Evolutionary conservation across 2,797 vertebrate genomes (phyloP).

Genomic region (Notoglanidium macrostoma): DNA sequence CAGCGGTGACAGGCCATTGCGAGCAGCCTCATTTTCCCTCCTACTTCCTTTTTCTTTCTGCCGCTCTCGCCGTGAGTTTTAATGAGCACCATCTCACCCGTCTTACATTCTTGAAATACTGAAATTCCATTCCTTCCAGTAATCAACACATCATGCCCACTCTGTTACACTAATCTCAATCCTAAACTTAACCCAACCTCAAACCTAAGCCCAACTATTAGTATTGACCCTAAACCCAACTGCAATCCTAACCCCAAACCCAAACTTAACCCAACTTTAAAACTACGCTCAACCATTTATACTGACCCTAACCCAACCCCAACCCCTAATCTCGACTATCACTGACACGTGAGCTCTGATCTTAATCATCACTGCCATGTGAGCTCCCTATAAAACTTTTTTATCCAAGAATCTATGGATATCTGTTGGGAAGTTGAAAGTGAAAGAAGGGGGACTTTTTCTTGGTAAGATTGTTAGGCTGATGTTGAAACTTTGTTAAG

Average conservation of each 20-base stretch:
- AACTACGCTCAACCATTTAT: neutral
- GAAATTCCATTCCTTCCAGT: neutral
- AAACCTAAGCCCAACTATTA: neutral
- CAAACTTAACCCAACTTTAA: neutral
- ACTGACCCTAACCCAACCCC: neutral
- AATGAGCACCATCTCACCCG: constrained; percentile 44
- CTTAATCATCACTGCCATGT: no score
- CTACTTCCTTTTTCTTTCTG: neutral
- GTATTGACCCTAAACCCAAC: neutral
- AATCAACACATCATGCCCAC: constrained; percentile 5
- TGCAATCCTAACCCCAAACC: neutral
- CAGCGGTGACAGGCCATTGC: constrained; percentile 50
- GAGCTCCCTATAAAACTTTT: no score
- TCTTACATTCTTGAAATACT: constrained; percentile 4
- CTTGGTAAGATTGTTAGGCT: no score
- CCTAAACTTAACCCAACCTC: neutral
- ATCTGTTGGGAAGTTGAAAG: no score
- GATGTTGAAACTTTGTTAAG: no score
- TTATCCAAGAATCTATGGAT: no score
- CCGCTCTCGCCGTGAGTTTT: constrained; percentile 21
- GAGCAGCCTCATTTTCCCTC: constrained; percentile 17
- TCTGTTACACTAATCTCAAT: neutral
- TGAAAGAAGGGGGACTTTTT: no score
- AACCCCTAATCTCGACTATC: neutral
- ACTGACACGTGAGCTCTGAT: no score